These are phyloP conservation scores for Watsonalla binaria DNA, from an alignment of 2,888 invertebrate species.

Conservation along the genomic window DNA sequence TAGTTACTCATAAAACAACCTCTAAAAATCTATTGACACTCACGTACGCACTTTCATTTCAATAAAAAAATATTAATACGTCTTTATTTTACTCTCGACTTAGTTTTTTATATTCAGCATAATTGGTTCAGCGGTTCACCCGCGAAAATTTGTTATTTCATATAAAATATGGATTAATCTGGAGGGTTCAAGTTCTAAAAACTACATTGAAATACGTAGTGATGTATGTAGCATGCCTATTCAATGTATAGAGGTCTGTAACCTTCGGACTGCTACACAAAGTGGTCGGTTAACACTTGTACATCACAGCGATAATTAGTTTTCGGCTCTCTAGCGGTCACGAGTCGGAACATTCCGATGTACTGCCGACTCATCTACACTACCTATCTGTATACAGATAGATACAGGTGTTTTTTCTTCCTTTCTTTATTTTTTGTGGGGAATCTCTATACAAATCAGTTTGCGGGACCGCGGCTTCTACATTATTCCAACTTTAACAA, in stretches of 20 bases:
- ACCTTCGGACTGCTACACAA: constrained; percentile 6
- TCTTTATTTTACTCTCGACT: no score
- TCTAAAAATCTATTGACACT: constrained; percentile 16
- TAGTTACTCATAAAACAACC: not conserved
- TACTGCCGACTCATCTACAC: constrained; percentile 57
- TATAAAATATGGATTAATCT: not conserved
- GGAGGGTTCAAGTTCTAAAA: not conserved
- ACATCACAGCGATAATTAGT: constrained; percentile 56
- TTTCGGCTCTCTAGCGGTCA: constrained; percentile 57
- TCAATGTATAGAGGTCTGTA: not conserved
- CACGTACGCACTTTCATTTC: constrained; percentile 18
- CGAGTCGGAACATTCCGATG: constrained; percentile 57
- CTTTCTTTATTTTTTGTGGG: constrained; percentile 20
- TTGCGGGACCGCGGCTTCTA: constrained; percentile 28
- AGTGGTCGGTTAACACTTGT: constrained; percentile 32
- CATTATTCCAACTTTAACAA: constrained; percentile 29
- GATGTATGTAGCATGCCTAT: constrained; percentile 3
- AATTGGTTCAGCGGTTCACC: no score
- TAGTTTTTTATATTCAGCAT: no score
- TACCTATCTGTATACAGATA: constrained; percentile 45
- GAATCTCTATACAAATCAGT: constrained; percentile 49
- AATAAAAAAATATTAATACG: no score
- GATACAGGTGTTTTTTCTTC: constrained; percentile 49
- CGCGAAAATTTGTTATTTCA: no score
- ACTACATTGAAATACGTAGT: not conserved